Evolutionary conservation across 1,140 invertebrate genomes (phyloP).

Genomic region (Colletes latitarsis): DNA sequence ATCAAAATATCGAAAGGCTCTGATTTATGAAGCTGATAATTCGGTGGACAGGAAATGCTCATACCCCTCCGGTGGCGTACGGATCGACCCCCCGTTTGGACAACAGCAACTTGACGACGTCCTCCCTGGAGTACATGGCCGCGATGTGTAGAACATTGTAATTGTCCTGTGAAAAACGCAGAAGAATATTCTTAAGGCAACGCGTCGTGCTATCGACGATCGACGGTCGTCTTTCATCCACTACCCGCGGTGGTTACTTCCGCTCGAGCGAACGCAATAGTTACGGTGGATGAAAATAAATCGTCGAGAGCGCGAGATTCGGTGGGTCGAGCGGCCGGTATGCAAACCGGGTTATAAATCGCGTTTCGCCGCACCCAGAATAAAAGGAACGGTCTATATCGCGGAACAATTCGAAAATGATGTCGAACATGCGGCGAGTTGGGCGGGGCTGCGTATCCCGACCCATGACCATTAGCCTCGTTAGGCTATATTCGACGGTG

Average conservation of each 20-base stretch:
- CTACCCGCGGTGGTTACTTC: background rate
- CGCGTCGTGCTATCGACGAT: background rate
- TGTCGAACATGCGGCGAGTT: slow-evolving; percentile 62
- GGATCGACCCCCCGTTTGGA: slow-evolving; percentile 95
- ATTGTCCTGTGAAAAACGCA: slow-evolving; percentile 89
- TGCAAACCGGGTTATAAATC: slow-evolving; percentile 62
- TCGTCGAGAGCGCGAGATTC: background rate
- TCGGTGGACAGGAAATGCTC: slow-evolving; percentile 71
- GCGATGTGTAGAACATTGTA: slow-evolving; percentile 96
- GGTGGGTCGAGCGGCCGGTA: slow-evolving; percentile 36
- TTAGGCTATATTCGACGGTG: background rate
- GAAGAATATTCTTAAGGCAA: background rate
- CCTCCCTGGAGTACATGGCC: slow-evolving; percentile 95
- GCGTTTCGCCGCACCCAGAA: slow-evolving; percentile 68
- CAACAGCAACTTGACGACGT: slow-evolving; percentile 95
- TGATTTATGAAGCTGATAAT: too few relatives aligned
- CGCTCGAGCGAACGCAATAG: background rate
- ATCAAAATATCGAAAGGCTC: too few relatives aligned
- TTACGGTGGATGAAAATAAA: slow-evolving; percentile 1
- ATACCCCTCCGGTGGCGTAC: slow-evolving; percentile 95
- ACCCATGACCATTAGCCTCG: background rate
- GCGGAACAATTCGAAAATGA: slow-evolving; percentile 72
- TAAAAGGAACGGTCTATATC: slow-evolving; percentile 49
- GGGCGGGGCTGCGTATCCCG: slow-evolving; percentile 9
- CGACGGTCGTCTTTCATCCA: background rate